phyloP scores from a whole-genome alignment of 2,113 vertebrate species.

The Nerophis ophidion region DNA sequence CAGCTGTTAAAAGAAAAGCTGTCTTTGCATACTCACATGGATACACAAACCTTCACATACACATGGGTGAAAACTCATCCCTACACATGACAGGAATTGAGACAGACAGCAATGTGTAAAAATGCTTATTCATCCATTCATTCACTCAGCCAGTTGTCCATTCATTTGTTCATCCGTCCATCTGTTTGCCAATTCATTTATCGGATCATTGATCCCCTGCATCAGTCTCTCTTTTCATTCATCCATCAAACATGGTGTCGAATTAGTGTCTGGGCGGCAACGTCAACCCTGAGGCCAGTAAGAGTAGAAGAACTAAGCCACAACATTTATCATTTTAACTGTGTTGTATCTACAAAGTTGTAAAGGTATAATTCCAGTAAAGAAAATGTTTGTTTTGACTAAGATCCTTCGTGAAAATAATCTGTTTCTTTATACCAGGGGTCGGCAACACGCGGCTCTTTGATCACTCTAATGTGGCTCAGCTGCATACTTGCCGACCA shows the following conservation, averaged over 20 bases:
- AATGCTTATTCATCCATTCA: slow-evolving; percentile 57
- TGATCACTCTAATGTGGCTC: no score
- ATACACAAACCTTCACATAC: slow-evolving; percentile 6
- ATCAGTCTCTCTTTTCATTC: slow-evolving; percentile 57
- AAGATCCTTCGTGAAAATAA: background rate
- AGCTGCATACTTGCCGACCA: no score
- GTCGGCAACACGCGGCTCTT: no score
- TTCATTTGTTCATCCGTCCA: slow-evolving; percentile 59
- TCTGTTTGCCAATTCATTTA: slow-evolving; percentile 60
- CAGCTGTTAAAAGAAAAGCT: slow-evolving; percentile 24
- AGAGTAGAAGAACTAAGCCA: background rate
- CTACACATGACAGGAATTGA: slow-evolving; percentile 54
- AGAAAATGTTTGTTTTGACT: no score
- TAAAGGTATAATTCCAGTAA: background rate
- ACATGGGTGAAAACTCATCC: slow-evolving; percentile 25
- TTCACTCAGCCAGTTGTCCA: slow-evolving; percentile 51
- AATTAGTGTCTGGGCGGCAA: slow-evolving; percentile 31
- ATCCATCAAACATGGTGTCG: slow-evolving; percentile 51
- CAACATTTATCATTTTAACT: background rate
- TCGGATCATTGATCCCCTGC: slow-evolving; percentile 46
- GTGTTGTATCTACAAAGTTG: background rate
- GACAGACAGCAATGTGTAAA: slow-evolving; percentile 57
- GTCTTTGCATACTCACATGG: slow-evolving; percentile 5
- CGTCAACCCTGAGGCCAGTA: slow-evolving; percentile 14
- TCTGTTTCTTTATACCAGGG: no score